Base-by-base conservation (phyloP, 2,113 vertebrate species). In the Xiphorhynchus elegans region DNA sequence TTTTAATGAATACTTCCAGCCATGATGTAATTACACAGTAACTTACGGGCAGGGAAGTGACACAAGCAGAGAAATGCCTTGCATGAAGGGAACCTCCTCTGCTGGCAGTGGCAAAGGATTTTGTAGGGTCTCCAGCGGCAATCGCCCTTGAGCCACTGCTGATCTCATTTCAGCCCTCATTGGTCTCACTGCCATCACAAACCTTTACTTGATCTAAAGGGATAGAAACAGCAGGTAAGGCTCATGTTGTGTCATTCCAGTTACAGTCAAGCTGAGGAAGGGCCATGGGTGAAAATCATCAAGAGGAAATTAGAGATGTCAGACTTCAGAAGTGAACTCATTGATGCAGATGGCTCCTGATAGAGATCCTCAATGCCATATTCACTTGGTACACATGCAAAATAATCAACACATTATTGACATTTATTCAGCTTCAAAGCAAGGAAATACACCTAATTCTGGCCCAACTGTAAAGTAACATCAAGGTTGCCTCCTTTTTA, bases 11-110 rank as follows among this genome's bases (percentile, higher is more conserved):
- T 56, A 75, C 87, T 91, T 91, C 89, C 86, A 40, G 1, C 3
- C 29, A 83, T 96, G 93, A 93, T 95, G 92, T 79, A 92, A 91
- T 95, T 89, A 72, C 84, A 75, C 77, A 90, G 69, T 53, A 81
- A 94, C 86, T 91, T 75, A 56, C n/a, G 90, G 89, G 69, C 91
- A 67, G 86, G 50, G 46, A 84, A 87, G 76, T 47, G 64, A 47
- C 89, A 92, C 72, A 37, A 73, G 60, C 66, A 86, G 59, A 94
- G 59, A 70, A 92, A 77, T 63, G 72, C 31, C 31, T 67, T 49
- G 33, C 44, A 11, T 42, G 69, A 72, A 84, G 77, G 49, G 66
- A 79, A 74, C 80, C 44, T 95, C 87, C 96, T 89, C 44, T 78
- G 28, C 89, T 87, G 74, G 84, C 87, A 84, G 24, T 15, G 42